These are phyloP conservation scores for Trichacis sp. DNA, from an alignment of 2,888 invertebrate genomes.

Conservation along the genomic window DNA sequence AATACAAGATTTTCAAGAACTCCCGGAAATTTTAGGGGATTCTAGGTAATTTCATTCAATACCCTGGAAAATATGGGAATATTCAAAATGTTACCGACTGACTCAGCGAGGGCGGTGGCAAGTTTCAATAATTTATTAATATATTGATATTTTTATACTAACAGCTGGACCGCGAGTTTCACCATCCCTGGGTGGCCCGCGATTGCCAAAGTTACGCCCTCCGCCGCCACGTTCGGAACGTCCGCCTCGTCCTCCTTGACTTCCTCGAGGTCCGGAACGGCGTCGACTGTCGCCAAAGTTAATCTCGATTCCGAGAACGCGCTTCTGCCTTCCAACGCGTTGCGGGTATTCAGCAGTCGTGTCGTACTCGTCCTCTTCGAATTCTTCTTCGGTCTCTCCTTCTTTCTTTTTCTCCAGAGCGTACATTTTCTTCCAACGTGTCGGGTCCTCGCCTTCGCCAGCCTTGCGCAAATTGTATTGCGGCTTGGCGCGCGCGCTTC, in stretches of 20 bases:
- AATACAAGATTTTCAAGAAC: too few species aligned
- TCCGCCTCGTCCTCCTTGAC: constrained; percentile 73
- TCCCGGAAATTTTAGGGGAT: too few species aligned
- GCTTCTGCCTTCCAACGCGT: constrained; percentile 88
- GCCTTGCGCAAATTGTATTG: constrained; percentile 93
- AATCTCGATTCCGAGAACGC: constrained; percentile 88
- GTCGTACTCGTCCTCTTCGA: constrained; percentile 80
- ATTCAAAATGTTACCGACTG: too few species aligned
- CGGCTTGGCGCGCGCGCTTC: constrained; percentile 84
- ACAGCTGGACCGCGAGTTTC: too few species aligned
- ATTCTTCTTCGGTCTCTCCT: constrained; percentile 75
- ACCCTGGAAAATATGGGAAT: too few species aligned
- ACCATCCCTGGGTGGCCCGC: constrained; percentile 59
- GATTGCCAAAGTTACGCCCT: constrained; percentile 63
- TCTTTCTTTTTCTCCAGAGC: constrained; percentile 82
- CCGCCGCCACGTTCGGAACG: constrained; percentile 69
- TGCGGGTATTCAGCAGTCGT: constrained; percentile 82
- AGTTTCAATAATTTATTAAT: too few species aligned
- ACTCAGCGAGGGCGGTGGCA: too few species aligned
- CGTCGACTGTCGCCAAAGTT: constrained; percentile 86
- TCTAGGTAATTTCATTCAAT: too few species aligned
- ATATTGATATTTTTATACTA: too few species aligned
- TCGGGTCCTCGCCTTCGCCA: constrained; percentile 91
- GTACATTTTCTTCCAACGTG: constrained; percentile 93
- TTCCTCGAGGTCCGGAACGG: constrained; percentile 77